Evolutionary conservation across 2,888 invertebrate species (phyloP), one percentile per base, ranked within the genome.

Genomic region (Barypeithes pellucidus): DNA sequence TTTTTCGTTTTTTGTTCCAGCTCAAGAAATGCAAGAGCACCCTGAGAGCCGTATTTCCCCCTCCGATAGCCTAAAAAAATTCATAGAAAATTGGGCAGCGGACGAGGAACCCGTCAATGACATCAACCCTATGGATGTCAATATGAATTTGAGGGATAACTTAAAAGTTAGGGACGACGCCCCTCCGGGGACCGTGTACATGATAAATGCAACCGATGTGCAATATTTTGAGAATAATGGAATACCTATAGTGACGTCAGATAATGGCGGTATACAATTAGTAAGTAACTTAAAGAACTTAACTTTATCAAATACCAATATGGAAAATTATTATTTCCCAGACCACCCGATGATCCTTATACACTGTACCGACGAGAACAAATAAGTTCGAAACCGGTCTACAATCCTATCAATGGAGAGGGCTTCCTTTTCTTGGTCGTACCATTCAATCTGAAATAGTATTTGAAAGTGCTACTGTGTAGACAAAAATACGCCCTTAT

Each of bases 81-180:
- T 81, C 67, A 77, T 85, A 41, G 86, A 86, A 70, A 85, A 81
- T 54, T 85, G 85, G 85, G 84, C 83, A 0, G 54, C 29, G 18
- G 85, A 85, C 50, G 85, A 85, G 67, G 84, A 84, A 14, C 78
- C 81, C 0, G 75, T 80, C 0, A 78, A 79, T 0, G 82, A 82
- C 62, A 77, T 77, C 70, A 73, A 72, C 62, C 72, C 72, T 24
- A 69, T 79, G n/a, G 79, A 79, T 33, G 75, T 14, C 43, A 73
- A 52, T 22, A 65, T 75, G 16, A 57, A 76, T 47, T 71, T 76
- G 63, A 75, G 77, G 52, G 78, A 79, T 0, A 67, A 47, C 18
- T 29, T 70, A 5, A 78, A 78, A 57, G 45, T 73, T 14, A 77
- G 76, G 47, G 79, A 77, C 22, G 79, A 79, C 45, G 79, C 78